These are phyloP conservation scores for Dermolepida albohirtum DNA, from an alignment of 2,888 invertebrate species.

Conservation along the genomic window DNA sequence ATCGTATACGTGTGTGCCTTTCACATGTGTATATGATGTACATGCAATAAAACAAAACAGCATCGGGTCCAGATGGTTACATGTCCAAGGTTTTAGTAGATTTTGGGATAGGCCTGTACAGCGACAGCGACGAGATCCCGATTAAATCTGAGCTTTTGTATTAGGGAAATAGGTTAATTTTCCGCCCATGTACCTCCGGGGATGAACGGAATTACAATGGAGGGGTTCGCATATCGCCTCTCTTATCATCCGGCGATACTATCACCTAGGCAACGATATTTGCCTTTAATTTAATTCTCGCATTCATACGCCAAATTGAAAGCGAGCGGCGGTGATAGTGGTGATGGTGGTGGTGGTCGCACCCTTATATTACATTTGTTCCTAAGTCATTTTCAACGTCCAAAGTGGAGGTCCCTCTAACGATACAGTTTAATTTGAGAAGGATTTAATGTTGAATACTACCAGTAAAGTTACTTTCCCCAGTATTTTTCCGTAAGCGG, in stretches of 20 bases:
- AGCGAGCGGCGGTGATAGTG: constrained; percentile 45
- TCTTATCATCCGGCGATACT: constrained; percentile 52
- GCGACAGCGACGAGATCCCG: constrained; percentile 51
- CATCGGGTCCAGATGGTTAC: not conserved
- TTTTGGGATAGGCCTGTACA: not conserved
- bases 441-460: constrained; percentile 15
- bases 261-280: constrained; percentile 54
- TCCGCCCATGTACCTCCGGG: constrained; percentile 63
- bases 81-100: too few relatives aligned
- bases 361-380: too few relatives aligned
- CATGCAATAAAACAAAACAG: constrained; percentile 12
- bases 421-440: constrained; percentile 51
- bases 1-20: too few relatives aligned
- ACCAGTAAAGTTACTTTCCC: not conserved
- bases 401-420: constrained; percentile 43
- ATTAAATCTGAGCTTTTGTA: constrained; percentile 63
- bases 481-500: not conserved
- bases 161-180: constrained; percentile 65
- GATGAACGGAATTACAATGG: constrained; percentile 61
- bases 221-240: constrained; percentile 52
- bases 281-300: constrained; percentile 59
- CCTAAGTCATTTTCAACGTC: too few relatives aligned
- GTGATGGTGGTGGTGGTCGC: too few relatives aligned
- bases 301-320: constrained; percentile 58
- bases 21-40: not conserved